These are phyloP conservation scores for Ormia ochracea DNA, from an alignment of 2,888 invertebrate genomes.

Conservation along the genomic window DNA sequence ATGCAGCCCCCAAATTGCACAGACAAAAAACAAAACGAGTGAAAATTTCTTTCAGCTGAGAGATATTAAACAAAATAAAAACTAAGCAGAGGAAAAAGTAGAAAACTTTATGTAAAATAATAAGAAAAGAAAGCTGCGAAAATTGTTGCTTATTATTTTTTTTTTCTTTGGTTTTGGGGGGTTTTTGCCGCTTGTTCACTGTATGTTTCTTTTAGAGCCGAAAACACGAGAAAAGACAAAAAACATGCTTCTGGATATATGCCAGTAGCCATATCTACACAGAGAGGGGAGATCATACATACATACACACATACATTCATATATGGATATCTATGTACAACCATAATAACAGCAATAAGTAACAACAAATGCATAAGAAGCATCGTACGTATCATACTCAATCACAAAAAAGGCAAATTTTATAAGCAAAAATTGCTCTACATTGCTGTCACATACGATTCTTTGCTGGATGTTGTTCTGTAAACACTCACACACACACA, in stretches of 20 bases:
- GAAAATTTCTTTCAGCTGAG: constrained; percentile 17
- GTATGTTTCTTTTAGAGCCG: constrained; percentile 19
- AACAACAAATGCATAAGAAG: constrained; percentile 44
- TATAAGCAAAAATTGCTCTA: constrained; percentile 42
- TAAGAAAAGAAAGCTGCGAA: constrained; percentile 46
- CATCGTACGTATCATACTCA: constrained; percentile 15
- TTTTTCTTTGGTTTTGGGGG: not conserved
- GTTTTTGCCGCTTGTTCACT: constrained; percentile 23
- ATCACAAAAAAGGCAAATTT: not conserved
- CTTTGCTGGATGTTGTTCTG: constrained; percentile 51
- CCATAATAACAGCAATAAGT: constrained; percentile 47
- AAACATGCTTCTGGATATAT: constrained; percentile 50
- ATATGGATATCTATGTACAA: too few species aligned
- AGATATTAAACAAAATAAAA: constrained; percentile 17
- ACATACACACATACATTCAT: not conserved
- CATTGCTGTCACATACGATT: constrained; percentile 61
- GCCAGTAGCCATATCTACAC: constrained; percentile 54
- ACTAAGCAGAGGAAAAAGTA: not conserved
- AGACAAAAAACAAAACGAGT: not conserved
- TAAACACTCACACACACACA: constrained; percentile 1
- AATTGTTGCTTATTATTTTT: constrained; percentile 61
- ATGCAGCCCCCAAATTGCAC: not conserved
- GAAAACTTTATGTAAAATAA: not conserved
- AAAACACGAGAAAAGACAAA: not conserved
- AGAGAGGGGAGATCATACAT: not conserved